Base-by-base conservation (phyloP, 2,888 invertebrate genomes). In the Oligia fasciuncula region DNA sequence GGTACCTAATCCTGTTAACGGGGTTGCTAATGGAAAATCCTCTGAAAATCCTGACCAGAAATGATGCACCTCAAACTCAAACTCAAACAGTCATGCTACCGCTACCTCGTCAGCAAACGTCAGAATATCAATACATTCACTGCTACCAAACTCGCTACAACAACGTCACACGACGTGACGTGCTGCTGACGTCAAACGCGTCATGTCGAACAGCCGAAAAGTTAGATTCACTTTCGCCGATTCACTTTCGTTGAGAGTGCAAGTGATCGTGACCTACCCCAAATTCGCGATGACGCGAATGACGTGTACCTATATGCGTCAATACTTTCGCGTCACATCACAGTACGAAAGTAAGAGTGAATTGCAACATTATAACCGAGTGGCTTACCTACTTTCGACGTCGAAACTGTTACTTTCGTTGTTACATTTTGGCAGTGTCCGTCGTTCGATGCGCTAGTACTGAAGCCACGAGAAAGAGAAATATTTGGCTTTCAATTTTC, bases 161-260 rank as follows among this genome's bases (percentile, higher is more conserved):
- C 63, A 66, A 75, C 79, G 73, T 84, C 79, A 75, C 14, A 11
- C n/a, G 19, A 67, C 23, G n/a, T 71, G 77, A 75, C 77, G 73
- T 63, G 60, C 40, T 65, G 17, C 17, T 88, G 88, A 89, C 81
- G 80, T 75, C 71, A 85, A 83, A 62, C 87, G 85, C 73, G 69
- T 76, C 73, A 63, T 73, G 65, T 82, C 79, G 73, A 75, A 76
- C 73, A 9, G 62, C 57, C 80, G 23, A 89, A 90, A 87, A 81
- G 75, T 80, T 78, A 80, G 78, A 89, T 87, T 92, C 89, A 91
- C 92, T 93, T 92, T 94, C 90, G 75, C 83, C 74, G 85, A 91
- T 87, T 93, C 92, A 92, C 93, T 94, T 93, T 93, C 92, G 76
- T 87, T 82, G 92, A 94, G 91, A 95, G 93, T 93, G 93, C 84